Percentiles rank a stretch among this genome's conserved stretches.
These are phyloP conservation scores for Channa striata DNA, from an alignment of 2,797 vertebrate species.

Conservation along the genomic window DNA sequence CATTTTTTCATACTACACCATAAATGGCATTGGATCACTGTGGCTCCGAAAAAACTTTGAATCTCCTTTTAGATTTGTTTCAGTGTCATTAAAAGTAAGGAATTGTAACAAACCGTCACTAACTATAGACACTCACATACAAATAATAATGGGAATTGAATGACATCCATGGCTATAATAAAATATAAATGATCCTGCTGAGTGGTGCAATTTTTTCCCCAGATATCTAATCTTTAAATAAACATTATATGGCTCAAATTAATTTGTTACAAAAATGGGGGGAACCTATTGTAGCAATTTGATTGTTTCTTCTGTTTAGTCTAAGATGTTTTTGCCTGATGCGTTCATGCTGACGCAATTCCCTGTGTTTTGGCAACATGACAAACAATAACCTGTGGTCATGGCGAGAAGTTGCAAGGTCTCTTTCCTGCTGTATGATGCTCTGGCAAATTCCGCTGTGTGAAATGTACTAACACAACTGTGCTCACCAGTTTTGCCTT, in stretches of 20 bases:
- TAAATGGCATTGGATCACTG: slow-evolving; percentile 20
- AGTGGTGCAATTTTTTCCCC: slow-evolving; percentile 44
- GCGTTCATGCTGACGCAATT: slow-evolving; percentile 37
- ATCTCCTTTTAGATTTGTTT: slow-evolving; percentile 4
- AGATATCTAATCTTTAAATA: slow-evolving; percentile 59
- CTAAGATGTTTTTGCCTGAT: slow-evolving; percentile 44
- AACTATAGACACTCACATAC: slow-evolving; percentile 24
- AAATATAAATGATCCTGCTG: slow-evolving; percentile 63
- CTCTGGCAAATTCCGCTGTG: slow-evolving; percentile 37
- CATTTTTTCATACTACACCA: slow-evolving; percentile 28
- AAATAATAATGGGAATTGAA: slow-evolving; percentile 52
- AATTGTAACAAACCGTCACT: slow-evolving; percentile 28
- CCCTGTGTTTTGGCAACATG: slow-evolving; percentile 54
- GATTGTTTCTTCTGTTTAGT: slow-evolving; percentile 35
- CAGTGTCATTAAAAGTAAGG: slow-evolving; percentile 20
- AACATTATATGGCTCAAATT: slow-evolving; percentile 43
- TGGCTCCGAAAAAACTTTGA: too few relatives aligned
- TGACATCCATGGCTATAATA: slow-evolving; percentile 65
- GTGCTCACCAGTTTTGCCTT: slow-evolving; percentile 31
- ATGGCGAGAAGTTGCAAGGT: slow-evolving; percentile 53
- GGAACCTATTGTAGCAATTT: slow-evolving; percentile 40
- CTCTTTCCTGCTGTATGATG: slow-evolving; percentile 52
- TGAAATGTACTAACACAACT: slow-evolving; percentile 62
- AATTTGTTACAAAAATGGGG: slow-evolving; percentile 54
- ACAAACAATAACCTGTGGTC: slow-evolving; percentile 53